Conservation (phyloP, 2,113 vertebrate genomes). For the Cochlearius cochlearius region DNA sequence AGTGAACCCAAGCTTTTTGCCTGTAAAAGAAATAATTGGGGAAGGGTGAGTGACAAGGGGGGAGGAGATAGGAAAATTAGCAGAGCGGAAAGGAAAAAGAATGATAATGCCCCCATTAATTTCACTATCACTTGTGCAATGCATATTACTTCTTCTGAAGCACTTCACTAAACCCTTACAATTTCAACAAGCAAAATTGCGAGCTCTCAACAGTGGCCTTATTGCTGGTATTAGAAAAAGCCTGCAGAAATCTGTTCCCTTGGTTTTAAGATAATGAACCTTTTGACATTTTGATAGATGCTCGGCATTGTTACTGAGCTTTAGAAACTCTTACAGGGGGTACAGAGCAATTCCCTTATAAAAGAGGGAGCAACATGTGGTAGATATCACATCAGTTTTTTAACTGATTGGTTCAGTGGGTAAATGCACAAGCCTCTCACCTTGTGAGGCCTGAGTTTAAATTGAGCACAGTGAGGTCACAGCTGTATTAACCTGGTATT, state of each 20-base stretch:
- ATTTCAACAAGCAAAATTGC: slow-evolving; percentile 63
- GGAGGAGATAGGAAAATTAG: slow-evolving; percentile 28
- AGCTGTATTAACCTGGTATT: slow-evolving; percentile 77
- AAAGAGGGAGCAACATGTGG: slow-evolving; percentile 80
- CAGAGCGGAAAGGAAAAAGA: background rate
- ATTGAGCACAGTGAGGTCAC: slow-evolving; percentile 72
- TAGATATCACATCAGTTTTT: slow-evolving; percentile 71
- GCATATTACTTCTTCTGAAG: slow-evolving; percentile 33
- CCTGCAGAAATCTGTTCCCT: slow-evolving; percentile 62
- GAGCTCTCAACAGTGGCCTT: slow-evolving; percentile 61
- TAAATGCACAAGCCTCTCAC: slow-evolving; percentile 74
- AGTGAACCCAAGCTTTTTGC: slow-evolving; percentile 81
- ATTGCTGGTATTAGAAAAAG: slow-evolving; percentile 57
- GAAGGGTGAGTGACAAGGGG: slow-evolving; percentile 12
- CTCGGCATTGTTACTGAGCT: slow-evolving; percentile 72
- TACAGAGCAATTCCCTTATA: slow-evolving; percentile 67
- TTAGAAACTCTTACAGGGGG: slow-evolving; percentile 73
- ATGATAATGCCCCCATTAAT: slow-evolving; percentile 35
- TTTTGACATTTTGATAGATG: slow-evolving; percentile 80
- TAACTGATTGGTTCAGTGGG: slow-evolving; percentile 69
- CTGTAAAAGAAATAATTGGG: slow-evolving; percentile 54
- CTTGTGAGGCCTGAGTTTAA: slow-evolving; percentile 72
- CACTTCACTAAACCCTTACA: slow-evolving; percentile 51
- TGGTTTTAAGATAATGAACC: slow-evolving; percentile 76
- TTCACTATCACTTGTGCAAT: slow-evolving; percentile 47